Percentiles rank a stretch among this genome's conserved stretches.
Conservation (phyloP, 2,888 invertebrate genomes). For the Eupithecia centaureata region DNA sequence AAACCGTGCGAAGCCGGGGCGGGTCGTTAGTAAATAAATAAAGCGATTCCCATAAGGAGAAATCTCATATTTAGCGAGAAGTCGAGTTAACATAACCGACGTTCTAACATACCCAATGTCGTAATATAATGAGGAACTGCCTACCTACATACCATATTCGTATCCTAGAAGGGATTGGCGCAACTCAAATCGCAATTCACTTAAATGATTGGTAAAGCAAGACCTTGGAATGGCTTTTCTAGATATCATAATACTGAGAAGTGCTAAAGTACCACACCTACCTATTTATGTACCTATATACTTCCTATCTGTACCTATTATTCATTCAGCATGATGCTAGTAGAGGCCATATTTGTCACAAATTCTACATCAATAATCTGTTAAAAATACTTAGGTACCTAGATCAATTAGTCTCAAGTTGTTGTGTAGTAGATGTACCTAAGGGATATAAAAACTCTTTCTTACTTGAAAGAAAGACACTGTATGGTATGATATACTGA, state of each 20-base stretch:
- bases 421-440: too few relatives aligned
- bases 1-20: too few relatives aligned
- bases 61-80: neutral
- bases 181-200: slow-evolving; percentile 29
- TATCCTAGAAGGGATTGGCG: slow-evolving; percentile 23
- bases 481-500: too few relatives aligned
- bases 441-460: too few relatives aligned
- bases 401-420: too few relatives aligned
- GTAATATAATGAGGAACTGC: slow-evolving; percentile 2
- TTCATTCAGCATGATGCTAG: too few relatives aligned
- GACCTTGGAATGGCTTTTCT: slow-evolving; percentile 31
- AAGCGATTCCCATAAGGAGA: neutral
- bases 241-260: slow-evolving; percentile 43
- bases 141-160: slow-evolving; percentile 1
- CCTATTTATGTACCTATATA: slow-evolving; percentile 6
- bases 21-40: too few relatives aligned
- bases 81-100: neutral
- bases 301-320: too few relatives aligned
- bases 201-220: slow-evolving; percentile 21
- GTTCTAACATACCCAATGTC: slow-evolving; percentile 7
- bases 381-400: too few relatives aligned
- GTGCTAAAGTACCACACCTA: slow-evolving; percentile 5
- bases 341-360: too few relatives aligned
- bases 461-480: too few relatives aligned
- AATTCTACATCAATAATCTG: too few relatives aligned